A percentile compares a stretch with the other conserved stretches of the same genome.
Evolutionary conservation across 2,113 vertebrate genomes (phyloP).

Genomic region (Eurystomus gularis): DNA sequence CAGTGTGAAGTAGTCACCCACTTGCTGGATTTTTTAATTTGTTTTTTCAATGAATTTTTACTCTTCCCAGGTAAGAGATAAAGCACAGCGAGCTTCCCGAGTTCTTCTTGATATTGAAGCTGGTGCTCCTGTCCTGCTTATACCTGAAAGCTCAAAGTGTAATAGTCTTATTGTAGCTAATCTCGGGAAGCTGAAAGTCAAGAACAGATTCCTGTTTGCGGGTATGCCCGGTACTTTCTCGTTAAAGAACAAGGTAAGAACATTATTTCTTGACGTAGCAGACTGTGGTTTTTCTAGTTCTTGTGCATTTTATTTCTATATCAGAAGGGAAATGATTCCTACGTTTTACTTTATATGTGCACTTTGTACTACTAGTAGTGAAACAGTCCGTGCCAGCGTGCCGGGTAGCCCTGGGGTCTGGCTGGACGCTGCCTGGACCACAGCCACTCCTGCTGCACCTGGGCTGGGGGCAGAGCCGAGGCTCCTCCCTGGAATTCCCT

Average conservation of each 20-base stretch:
- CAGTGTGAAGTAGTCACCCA: neutral
- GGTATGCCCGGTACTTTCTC: constrained; percentile 88
- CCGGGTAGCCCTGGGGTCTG: neutral
- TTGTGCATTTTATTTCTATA: neutral
- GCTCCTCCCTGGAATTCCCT: neutral
- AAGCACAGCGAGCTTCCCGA: constrained; percentile 86
- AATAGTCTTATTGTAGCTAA: constrained; percentile 92
- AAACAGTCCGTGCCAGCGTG: neutral
- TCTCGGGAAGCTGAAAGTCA: constrained; percentile 91
- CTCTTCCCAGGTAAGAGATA: constrained; percentile 84
- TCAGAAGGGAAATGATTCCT: neutral
- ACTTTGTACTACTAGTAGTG: neutral
- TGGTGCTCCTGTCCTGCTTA: constrained; percentile 91
- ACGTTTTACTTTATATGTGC: neutral
- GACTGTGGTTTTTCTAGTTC: neutral
- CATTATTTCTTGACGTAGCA: neutral
- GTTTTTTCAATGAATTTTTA: neutral
- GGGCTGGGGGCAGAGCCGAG: neutral
- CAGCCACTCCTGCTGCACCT: neutral
- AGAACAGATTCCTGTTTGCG: constrained; percentile 88
- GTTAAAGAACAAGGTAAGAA: constrained; percentile 91
- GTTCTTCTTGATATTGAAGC: constrained; percentile 93
- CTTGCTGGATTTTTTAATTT: neutral
- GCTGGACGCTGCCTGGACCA: neutral
- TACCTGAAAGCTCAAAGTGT: constrained; percentile 93